Base-by-base conservation (phyloP, 53 echinoderm and acorn worm species). In the Crossaster papposus region DNA sequence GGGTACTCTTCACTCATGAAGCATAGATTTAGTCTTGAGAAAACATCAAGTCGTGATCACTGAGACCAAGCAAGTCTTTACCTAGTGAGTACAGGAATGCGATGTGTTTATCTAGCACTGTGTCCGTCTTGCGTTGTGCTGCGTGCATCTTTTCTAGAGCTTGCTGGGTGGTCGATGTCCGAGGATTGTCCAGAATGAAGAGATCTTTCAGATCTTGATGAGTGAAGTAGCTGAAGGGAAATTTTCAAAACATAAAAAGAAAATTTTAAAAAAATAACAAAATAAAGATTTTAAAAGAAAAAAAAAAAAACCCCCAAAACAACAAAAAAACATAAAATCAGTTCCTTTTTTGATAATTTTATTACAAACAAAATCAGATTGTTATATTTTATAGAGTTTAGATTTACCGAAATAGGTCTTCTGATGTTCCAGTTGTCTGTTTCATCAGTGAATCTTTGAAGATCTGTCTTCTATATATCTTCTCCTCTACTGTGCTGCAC, bases 391-490 rank as follows among this genome's bases (percentile, higher is more conserved):
- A n/a, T 4, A 4, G 70, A 44, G 35, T 53, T 36, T 36, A 80
- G 18, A 12, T 63, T 75, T 31, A 96, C 96, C 98, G 93, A 89
- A 94, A 98, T 72, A 96, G 96, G 51, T 98, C 94, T 79, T 98
- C 96, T 13, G 94, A 94, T 34, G 92, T 88, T 23, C 98, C 98
- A 1, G 96, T 96, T 1, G 98, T 81, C 83, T 98, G 98, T 32
- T 94, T 93, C 50, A 93, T 98, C 62, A 98, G 89, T 11, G 98
- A 96, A 36, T 98, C 96, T 79, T 98, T 98, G 77, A 98, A 98
- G 86, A 98, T 93, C 90, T 98, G 98, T 71, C 98, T 54, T 1
- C 98, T 86, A 52, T 98, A 98, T 30, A 98, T 98, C 90, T 98
- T 98, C 91, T 98, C 98, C 64, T 98, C 98, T 62, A 98, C 97